Conservation (phyloP, 2,113 vertebrate genomes). For the Bos javanicus region DNA sequence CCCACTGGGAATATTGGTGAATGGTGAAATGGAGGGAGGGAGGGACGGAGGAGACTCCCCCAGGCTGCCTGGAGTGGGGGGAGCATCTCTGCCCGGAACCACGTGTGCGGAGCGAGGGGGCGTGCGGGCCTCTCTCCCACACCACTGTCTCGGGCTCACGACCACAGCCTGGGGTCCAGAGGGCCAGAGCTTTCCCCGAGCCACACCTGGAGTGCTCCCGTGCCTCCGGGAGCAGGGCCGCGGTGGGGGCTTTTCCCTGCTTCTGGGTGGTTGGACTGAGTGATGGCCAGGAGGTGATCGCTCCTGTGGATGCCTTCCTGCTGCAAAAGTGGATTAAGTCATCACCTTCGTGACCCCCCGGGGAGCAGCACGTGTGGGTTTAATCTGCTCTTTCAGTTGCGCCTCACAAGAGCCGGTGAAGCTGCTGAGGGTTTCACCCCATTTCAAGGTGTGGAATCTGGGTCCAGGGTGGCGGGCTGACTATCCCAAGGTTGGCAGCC, state of each 20-base stretch:
- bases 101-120: not conserved
- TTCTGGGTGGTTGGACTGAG: not conserved
- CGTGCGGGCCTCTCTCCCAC: not conserved
- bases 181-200: slow-evolving; percentile 57
- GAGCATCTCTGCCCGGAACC: not conserved
- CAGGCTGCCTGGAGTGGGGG: rapidly evolving
- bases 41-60: not conserved
- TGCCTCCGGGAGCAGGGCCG: not conserved
- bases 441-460: not conserved
- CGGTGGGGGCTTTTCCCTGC: not conserved
- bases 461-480: not conserved
- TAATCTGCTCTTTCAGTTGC: rapidly evolving
- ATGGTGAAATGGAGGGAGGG: not conserved
- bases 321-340: rapidly evolving
- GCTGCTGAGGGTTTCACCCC: not conserved
- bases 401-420: not conserved
- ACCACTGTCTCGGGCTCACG: slow-evolving; percentile 1
- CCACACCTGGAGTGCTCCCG: slow-evolving; percentile 34
- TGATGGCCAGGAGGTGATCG: not conserved
- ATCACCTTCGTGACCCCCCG: rapidly evolving
- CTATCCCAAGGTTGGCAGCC: not conserved
- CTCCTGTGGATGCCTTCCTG: not conserved
- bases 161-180: slow-evolving; percentile 49
- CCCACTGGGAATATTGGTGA: not conserved
- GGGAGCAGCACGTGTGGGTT: rapidly evolving